Base-by-base conservation (phyloP, 2,797 vertebrate species). In the Etheostoma perlongum region DNA sequence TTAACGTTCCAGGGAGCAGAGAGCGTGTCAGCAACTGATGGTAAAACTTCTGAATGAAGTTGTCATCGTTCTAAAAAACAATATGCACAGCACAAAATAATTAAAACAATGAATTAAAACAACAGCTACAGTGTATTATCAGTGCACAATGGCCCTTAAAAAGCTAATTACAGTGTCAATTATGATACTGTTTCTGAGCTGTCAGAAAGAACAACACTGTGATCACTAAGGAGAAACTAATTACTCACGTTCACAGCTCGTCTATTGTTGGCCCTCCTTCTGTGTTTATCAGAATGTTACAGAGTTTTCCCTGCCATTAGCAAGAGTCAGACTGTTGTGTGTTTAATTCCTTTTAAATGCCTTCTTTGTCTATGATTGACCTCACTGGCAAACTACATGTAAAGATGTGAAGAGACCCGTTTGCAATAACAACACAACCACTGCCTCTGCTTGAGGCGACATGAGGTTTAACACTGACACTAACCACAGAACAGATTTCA, bases 121-220 rank as follows among this genome's bases (percentile, higher is more conserved):
- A 79, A 71, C 61, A 64, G 48, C 16, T 25, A 9, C 30, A 30
- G 30, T 30, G 1, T 15, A 10, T 69, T 65, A 59, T 51, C 5
- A 4, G 51, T 49, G 72, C 23, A 75, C 33, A 58, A 68, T 23
- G 62, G 58, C 79, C 54, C 54, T 60, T 23, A 55, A 67, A 79
- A 78, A 72, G 67, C 76, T 83, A 71, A 85, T 83, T 87, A 77
- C 71, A 27, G 23, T 15, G 66, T 74, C 64, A 54, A 14, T 48
- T 68, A 61, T 55, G 62, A 65, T 36, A 47, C 42, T 6, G 4
- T 76, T 73, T 55, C 58, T 21, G n/a, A n/a, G 52, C 55, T 36
- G 69, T 70, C 62, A 47, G 58, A 67, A 49, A 65, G 21, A 70
- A 70, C 69, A 65, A 74, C 42, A 11, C 19, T n/a, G 65, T 47